Evolutionary conservation across 2,888 invertebrate genomes (phyloP), one percentile per base, ranked within the genome.

Genomic region (Sminthurinus aureus): DNA sequence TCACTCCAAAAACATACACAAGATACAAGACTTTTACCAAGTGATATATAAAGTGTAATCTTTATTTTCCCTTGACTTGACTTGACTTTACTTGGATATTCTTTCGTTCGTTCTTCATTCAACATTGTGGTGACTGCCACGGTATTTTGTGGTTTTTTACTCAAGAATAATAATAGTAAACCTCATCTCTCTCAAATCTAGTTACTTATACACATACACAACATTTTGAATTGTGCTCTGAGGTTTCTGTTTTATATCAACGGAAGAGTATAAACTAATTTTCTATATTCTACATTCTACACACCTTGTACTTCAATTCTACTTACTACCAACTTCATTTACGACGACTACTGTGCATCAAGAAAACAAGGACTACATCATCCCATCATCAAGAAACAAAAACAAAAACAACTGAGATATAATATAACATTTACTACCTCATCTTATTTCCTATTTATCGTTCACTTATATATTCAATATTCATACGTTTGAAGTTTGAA

Each of bases 141-240:
- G 76, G 79, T 64, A 79, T 64, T 66, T 18, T 79, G 50, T 79
- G 79, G 20, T 66, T 66, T 79, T 79, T 79, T 58, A 64, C 78
- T 64, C 67, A 64, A 22, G 78, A 58, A 64, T 26, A 75, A 75
- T 75, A 75, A 51, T n/a, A 75, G 38, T 76, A 24, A 52, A 50
- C 24, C 22, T 18, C 58, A 76, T 18, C 26, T 71, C 26, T 71
- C 38, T 38, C 26, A 24, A 71, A 22, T 71, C 71, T 71, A 38
- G 3, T 38, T 24, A 38, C 38, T 38, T 24, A 71, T 24, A 71
- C 71, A 71, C 71, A 71, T 71, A 13, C 6, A 38, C 26, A 15
- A 1, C 0, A 71, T 0, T 8, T 26, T 26, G 20, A 24, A 71
- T 71, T 71, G 13, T 71, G 24, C 71, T 26, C 26, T 71, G 71